These are phyloP conservation scores for Prunella himalayana DNA, from an alignment of 2,113 vertebrate species.

Conservation along the genomic window DNA sequence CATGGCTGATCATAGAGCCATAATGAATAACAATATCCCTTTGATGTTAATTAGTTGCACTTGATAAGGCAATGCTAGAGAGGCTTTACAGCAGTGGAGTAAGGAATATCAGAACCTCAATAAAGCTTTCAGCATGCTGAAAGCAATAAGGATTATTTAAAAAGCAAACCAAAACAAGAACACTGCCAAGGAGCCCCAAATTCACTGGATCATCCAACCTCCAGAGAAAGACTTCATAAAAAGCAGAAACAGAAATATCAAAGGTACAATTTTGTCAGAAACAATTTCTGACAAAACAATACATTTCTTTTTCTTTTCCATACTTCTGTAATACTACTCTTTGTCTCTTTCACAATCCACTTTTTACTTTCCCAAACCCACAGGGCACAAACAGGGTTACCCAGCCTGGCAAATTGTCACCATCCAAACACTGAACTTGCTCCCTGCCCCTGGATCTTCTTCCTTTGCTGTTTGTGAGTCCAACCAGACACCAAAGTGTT, in stretches of 20 bases:
- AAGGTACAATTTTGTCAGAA: background rate
- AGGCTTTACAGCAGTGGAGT: background rate
- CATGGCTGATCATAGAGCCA: slow-evolving; percentile 38
- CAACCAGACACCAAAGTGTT: background rate
- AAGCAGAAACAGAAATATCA: background rate
- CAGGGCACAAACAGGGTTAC: accelerated
- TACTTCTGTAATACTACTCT: background rate
- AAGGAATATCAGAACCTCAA: slow-evolving; percentile 29
- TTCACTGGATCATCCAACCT: background rate
- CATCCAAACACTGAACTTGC: background rate
- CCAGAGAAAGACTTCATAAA: background rate
- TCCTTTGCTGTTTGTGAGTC: background rate
- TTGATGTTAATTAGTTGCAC: slow-evolving; percentile 61
- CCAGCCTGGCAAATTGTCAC: background rate
- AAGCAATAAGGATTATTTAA: background rate
- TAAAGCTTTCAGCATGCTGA: background rate
- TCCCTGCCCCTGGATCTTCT: background rate
- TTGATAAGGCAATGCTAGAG: slow-evolving; percentile 45
- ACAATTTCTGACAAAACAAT: no score
- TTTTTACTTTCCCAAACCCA: background rate
- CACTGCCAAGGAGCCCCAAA: background rate
- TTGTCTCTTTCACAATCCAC: background rate
- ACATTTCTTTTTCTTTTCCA: background rate
- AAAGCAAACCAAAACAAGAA: background rate
- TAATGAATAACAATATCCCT: slow-evolving; percentile 62